A percentile compares a stretch with the other conserved stretches of the same genome.
Evolutionary conservation across 2,113 vertebrate genomes (phyloP).

Genomic region (Silurus asotus): DNA sequence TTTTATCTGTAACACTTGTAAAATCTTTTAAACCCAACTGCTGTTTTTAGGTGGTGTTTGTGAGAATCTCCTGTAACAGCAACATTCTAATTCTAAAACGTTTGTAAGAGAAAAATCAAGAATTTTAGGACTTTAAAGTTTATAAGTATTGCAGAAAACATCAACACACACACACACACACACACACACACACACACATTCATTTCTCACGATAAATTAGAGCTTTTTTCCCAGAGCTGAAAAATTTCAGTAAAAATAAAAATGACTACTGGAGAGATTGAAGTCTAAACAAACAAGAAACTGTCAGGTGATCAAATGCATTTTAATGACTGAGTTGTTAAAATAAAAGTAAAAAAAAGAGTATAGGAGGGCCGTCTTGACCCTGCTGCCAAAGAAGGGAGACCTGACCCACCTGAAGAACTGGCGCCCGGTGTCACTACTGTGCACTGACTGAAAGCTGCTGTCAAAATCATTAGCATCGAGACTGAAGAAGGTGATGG

Average conservation of each 20-base stretch:
- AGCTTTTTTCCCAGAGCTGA: neutral
- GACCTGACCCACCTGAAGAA: too few species aligned
- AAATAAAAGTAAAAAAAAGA: too few species aligned
- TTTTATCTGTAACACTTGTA: neutral
- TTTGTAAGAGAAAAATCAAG: neutral
- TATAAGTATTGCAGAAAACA: neutral
- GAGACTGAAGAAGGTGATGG: too few species aligned
- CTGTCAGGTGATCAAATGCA: constrained; percentile 24
- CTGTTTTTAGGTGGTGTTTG: neutral
- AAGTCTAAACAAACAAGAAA: constrained; percentile 18
- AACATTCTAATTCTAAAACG: too few species aligned
- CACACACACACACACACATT: neutral
- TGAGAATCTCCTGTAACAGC: neutral
- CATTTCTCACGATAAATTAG: neutral
- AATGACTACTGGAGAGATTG: neutral
- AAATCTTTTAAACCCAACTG: neutral
- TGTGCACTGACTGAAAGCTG: too few species aligned
- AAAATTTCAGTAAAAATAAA: neutral
- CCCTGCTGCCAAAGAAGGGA: too few species aligned
- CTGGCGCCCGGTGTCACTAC: too few species aligned
- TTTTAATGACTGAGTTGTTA: constrained; percentile 16
- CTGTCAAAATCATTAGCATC: too few species aligned
- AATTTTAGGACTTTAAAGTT: neutral
- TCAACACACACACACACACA: neutral
- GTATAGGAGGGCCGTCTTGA: too few species aligned